phyloP scores from a whole-genome alignment of 2,888 invertebrate genomes.

The Spialia ferax region DNA sequence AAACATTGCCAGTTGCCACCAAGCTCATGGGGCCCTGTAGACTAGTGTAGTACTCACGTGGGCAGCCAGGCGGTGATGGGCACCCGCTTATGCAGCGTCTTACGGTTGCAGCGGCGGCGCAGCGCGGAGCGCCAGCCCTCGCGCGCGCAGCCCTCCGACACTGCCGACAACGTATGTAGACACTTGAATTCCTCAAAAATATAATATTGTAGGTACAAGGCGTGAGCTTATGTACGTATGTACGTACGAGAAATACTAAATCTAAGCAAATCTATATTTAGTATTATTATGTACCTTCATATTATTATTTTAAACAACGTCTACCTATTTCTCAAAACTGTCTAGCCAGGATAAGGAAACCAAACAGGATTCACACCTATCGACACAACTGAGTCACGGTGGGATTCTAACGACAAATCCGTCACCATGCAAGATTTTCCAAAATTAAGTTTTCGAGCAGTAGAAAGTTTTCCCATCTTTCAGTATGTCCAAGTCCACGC shows the following conservation, averaged over 20 bases:
- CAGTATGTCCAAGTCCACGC: background rate
- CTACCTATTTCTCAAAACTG: background rate
- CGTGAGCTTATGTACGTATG: too few species aligned
- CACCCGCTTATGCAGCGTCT: constrained; percentile 90
- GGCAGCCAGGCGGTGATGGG: constrained; percentile 93
- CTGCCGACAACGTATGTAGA: constrained; percentile 60
- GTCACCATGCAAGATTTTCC: constrained; percentile 3
- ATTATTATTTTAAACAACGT: too few species aligned
- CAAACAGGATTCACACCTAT: background rate
- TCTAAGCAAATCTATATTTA: too few species aligned
- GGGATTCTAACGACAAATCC: background rate
- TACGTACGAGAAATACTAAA: too few species aligned
- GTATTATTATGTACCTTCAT: too few species aligned
- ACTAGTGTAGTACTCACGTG: constrained; percentile 59
- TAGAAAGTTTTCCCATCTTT: constrained; percentile 8
- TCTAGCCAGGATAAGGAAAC: background rate
- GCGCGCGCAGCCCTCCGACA: constrained; percentile 72
- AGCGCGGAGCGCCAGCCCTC: constrained; percentile 73
- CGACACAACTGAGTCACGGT: constrained; percentile 8
- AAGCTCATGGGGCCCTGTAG: too few species aligned
- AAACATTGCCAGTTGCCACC: too few species aligned
- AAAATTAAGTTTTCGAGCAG: constrained; percentile 10
- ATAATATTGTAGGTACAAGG: too few species aligned
- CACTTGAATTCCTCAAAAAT: too few species aligned
- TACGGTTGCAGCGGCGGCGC: constrained; percentile 88